Percentiles rank a stretch among this genome's conserved stretches.
Conservation (phyloP, 2,888 invertebrate species). For the Synanthedon tipuliformis region DNA sequence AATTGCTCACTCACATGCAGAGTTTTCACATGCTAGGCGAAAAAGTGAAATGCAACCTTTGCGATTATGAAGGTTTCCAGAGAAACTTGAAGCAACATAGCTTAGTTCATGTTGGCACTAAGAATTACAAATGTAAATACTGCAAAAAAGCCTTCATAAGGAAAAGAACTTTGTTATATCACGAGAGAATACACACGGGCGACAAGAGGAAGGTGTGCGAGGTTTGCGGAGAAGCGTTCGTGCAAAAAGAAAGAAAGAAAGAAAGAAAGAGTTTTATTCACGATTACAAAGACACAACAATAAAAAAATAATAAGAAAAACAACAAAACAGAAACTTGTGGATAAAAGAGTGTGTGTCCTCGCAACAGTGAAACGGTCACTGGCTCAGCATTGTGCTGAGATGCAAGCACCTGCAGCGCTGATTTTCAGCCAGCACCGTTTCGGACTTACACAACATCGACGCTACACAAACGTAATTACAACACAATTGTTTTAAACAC, state of each 20-base stretch:
- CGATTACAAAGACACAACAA: too few species aligned
- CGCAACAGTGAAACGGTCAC: too few species aligned
- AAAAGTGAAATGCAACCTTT: slow-evolving; percentile 35
- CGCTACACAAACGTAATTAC: too few species aligned
- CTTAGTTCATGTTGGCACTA: slow-evolving; percentile 17
- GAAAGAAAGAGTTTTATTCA: too few species aligned
- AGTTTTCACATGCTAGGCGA: slow-evolving; percentile 51
- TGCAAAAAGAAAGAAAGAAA: slow-evolving; percentile 61
- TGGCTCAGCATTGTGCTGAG: too few species aligned
- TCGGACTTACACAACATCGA: too few species aligned
- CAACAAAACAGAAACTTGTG: too few species aligned
- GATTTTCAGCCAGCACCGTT: too few species aligned
- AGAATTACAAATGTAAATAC: slow-evolving; percentile 65
- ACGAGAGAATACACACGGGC: slow-evolving; percentile 59
- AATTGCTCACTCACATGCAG: slow-evolving; percentile 37
- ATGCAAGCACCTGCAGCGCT: too few species aligned
- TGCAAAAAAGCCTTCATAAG: slow-evolving; percentile 62
- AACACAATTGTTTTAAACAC: too few species aligned
- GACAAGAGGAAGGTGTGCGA: slow-evolving; percentile 51
- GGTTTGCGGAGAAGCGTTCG: slow-evolving; percentile 50
- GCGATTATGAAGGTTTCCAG: slow-evolving; percentile 35
- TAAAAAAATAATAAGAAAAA: too few species aligned
- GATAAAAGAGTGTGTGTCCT: too few species aligned
- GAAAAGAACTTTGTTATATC: slow-evolving; percentile 50
- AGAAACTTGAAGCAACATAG: background rate